Base-by-base conservation (phyloP, 1,140 invertebrate genomes). In the Euwallacea fornicatus region DNA sequence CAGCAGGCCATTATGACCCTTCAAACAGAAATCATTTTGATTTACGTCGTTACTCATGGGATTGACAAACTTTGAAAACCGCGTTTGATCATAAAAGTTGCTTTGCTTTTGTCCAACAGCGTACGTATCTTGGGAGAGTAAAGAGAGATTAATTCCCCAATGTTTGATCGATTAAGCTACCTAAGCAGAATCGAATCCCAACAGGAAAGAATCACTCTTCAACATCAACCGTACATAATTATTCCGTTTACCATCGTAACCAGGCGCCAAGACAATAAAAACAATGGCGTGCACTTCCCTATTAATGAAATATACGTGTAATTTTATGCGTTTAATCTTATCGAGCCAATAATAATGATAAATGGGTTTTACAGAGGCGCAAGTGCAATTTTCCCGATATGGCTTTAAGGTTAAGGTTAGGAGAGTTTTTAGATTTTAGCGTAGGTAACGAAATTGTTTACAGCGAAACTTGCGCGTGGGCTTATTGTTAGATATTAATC, bases 371-470 rank as follows among this genome's bases (percentile, higher is more conserved):
- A 66, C 42, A 66, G 53, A 56, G 64, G 64, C 41, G 66, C 66
- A 69, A 69, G 66, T 69, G 66, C 66, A 69, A 62, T 69, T 69
- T 69, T 54, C 43, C 44, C 16, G 50, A 60, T 60, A 61, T 15
- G 56, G 66, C 66, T 13, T 60, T 69, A 69, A 69, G 66, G 55
- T 69, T 60, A 69, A 69, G 66, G 66, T 53, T 50, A 66, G 42
- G 21, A 13, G 43, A 50, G 42, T 44, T 63, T 62, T 60, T 59
- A 41, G 59, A 47, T 53, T 44, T 41, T 58, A 58, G 69, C 69
- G 69, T 71, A 71, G 69, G 69, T 71, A 64, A 71, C 69, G n/a
- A 71, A 71, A 71, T 71, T 71, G 69, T 71, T 71, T 71, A 71
- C 61, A 59, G 61, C 69, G 47, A 71, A 71, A 71, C 59, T 71